Percentiles rank a stretch among this genome's conserved stretches.
Evolutionary conservation across 2,888 invertebrate genomes (phyloP).

Genomic region (Camponotus fellah): DNA sequence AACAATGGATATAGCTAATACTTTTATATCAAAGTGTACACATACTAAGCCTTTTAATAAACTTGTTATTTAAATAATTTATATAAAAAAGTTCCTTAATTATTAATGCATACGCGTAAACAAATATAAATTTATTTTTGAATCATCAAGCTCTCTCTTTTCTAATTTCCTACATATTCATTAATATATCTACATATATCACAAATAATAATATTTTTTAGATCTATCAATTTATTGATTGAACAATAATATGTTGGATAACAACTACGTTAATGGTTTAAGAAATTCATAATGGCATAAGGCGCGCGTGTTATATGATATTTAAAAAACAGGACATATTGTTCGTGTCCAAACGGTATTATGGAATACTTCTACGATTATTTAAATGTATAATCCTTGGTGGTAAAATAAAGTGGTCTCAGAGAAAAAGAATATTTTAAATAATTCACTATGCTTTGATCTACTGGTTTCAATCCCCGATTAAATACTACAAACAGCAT

Average conservation of each 20-base stretch:
- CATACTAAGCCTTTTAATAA: background rate
- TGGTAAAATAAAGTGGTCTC: constrained; percentile 16
- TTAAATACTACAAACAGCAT: constrained; percentile 38
- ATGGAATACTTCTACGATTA: background rate
- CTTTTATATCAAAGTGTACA: background rate
- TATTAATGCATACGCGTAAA: background rate
- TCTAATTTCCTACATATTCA: background rate
- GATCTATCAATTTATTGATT: background rate
- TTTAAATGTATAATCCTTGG: constrained; percentile 27
- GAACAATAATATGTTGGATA: background rate
- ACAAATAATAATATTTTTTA: background rate
- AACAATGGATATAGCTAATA: background rate
- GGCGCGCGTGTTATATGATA: background rate
- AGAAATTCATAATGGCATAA: background rate
- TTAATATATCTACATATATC: too few relatives aligned
- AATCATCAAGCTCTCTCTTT: background rate
- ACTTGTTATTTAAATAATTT: background rate
- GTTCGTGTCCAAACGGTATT: background rate
- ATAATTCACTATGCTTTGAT: constrained; percentile 43
- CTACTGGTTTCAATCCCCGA: constrained; percentile 21
- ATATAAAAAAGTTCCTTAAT: background rate
- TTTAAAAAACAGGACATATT: constrained; percentile 15
- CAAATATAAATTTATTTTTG: background rate
- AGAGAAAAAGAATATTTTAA: constrained; percentile 23
- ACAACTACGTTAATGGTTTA: background rate